Conservation (phyloP, 1,140 invertebrate genomes). For the Ceratosolen fusciceps region DNA sequence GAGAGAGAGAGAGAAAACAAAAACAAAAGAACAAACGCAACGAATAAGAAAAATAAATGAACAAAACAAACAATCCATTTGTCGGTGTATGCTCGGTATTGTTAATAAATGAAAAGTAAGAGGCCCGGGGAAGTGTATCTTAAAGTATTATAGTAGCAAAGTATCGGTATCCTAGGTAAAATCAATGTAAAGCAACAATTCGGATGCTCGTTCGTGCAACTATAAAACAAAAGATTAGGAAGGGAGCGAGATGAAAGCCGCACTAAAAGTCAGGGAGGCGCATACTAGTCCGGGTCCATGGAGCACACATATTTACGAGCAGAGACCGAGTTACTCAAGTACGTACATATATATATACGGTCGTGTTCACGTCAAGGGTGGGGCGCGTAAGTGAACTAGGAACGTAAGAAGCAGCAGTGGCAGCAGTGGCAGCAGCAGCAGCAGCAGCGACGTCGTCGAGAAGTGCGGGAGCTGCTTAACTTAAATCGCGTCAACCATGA, state of each 20-base stretch:
- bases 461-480: slow-evolving; percentile 30
- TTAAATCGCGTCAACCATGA: slow-evolving; percentile 42
- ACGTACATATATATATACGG: no score
- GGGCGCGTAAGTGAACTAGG: slow-evolving; percentile 16
- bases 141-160: background rate
- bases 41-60: no score
- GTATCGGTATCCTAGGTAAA: background rate
- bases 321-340: background rate
- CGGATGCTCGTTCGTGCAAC: slow-evolving; percentile 14
- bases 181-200: slow-evolving; percentile 40
- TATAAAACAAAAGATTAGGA: slow-evolving; percentile 20
- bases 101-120: background rate
- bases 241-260: background rate
- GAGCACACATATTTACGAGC: background rate
- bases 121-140: background rate
- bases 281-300: background rate
- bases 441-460: slow-evolving; percentile 1
- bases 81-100: background rate
- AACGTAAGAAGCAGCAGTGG: no score
- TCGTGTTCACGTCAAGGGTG: background rate
- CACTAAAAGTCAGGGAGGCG: slow-evolving; percentile 21
- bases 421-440: no score
- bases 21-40: no score
- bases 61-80: background rate
- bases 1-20: no score